Evolutionary conservation across 23 tunicate genomes (phyloP), one percentile per base, ranked within the genome.

Genomic region (Ciona savignyi): DNA sequence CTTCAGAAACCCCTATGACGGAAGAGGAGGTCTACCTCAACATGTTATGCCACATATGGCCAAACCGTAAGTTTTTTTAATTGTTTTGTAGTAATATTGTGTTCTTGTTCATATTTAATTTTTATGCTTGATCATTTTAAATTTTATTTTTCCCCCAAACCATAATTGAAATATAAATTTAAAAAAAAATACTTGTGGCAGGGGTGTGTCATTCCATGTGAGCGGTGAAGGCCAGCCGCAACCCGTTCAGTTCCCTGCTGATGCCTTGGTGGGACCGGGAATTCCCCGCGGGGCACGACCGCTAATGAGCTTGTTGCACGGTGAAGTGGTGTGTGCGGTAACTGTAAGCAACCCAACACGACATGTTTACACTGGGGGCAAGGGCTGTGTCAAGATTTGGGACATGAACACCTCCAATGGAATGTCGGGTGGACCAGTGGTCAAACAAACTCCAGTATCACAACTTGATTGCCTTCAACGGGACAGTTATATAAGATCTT

Each of bases 241-340:
- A 35, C 79, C 98, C 33, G 98, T 93, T 34, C 98, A 77, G 31
- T 85, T 93, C 66, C 98, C 98, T 29, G 75, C 93, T 32, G 98
- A 93, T 64, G 98, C 98, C 31, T 60, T 85, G 0, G 27, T 74
- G 9, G 93, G 84, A 23, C 94, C 93, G 2, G 98, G 98, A 29
- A 93, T 93, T 2, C 98, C 98, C 6, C 73, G 80, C 21, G 81
- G 66, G 19, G 88, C 86, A 11, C 74, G 93, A 42, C 85, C 93
- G 15, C 70, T 81, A 26, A 75, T 85, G 30, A 86, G 77, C 27
- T 76, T 93, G 15, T 73, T 70, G 56, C 98, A 93, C 74, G 93
- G 93, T 60, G 98, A 93, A 74, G 98, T 93, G 9, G 98, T 93
- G 11, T 93, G 98, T 48, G 98, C 98, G 3, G 93, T 93, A 19